Base-by-base conservation (phyloP, 2,888 invertebrate genomes). In the Drosophila paracracens region DNA sequence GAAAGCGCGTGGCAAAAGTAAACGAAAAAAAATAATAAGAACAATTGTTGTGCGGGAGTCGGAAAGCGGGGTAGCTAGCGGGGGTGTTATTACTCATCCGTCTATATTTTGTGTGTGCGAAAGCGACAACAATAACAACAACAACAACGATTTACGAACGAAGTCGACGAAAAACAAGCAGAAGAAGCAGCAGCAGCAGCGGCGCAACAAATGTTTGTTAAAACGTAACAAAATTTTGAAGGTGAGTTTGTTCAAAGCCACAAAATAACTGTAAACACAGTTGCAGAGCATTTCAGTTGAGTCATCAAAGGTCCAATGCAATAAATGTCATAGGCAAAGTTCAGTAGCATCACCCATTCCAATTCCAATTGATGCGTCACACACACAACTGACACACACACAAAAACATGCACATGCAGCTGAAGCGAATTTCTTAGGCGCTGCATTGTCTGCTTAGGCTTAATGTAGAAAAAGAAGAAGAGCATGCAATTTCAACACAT, bases 121-220 rank as follows among this genome's bases (percentile, higher is more conserved):
- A 81, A 74, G 68, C 84, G 48, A 52, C 40, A 57, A 52, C 83
- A 40, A 54, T 60, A 65, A 64, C 40, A 57, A 60, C 25, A 46
- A 21, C 21, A 46, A 46, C 59, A 64, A 66, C 72, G 48, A 74
- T 54, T 25, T 38, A 60, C 31, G 60, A 79, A 70, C 83, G 70
- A 82, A 81, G 8, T 67, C 80, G 25, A 85, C 70, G 57, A 70
- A 70, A 63, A 57, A 29, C n/a, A 29, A 56, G 25, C 35, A 54
- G n/a, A 29, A 51, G 13, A n/a, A 72, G 50, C 70, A 73, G 54
- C 60, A 29, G 18, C 10, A 46, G 46, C 73, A 72, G 53, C 60
- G 69, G 71, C 71, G 91, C 85, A 86, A 86, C 85, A 86, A 86
- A 86, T 86, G 85, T 87, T 89, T 89, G 84, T 60, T 65, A 56